Base-by-base conservation (phyloP, 2,888 invertebrate species). In the Ashinkailepas kermadecensis region DNA sequence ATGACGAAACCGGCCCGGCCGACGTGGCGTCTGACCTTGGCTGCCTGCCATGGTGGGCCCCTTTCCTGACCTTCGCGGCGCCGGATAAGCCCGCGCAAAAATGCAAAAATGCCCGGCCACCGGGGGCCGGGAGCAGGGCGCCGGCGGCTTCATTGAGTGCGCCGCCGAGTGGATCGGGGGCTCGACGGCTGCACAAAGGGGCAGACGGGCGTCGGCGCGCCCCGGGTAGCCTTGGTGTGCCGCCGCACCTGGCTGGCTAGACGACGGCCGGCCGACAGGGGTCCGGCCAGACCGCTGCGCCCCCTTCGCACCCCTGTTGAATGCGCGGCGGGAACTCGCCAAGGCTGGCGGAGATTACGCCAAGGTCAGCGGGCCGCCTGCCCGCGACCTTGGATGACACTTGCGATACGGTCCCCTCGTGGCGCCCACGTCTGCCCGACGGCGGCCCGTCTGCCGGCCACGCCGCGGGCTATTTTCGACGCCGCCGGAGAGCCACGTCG, bases 1-100 rank as follows among this genome's bases (percentile, higher is more conserved):
- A 82, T 85, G 86, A 84, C 88, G 88, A 84, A 89, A 89, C 81
- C 90, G 87, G 74, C 90, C 92, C 78, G 92, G 86, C 2, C 92
- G 92, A 23, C 92, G 89, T 0, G 56, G 56, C 56, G 9, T 8
- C 54, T 74, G 74, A 74, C 74, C 74, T 74, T 74, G 74, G 56
- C 74, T 8, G 70, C 11, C 70, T 23, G 74, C 56, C 74, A 74
- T 74, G 74, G 54, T 54, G 74, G 74, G 54, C 74, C 74, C 74
- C 65, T 65, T 65, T 65, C 39, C 56, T 56, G 74, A 74, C 74
- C 74, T 74, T 74, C 74, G 21, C 65, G 74, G 18, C 56, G 70
- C 13, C 74, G 6, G 74, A 74, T 74, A 54, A 54, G 74, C 56
- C 39, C 74, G 56, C 54, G 12, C 12, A 15, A 74, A 74, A 74